Percentiles rank a stretch among this genome's conserved stretches.
Conservation (phyloP, 2,888 invertebrate genomes). For the Cephus runcator region DNA sequence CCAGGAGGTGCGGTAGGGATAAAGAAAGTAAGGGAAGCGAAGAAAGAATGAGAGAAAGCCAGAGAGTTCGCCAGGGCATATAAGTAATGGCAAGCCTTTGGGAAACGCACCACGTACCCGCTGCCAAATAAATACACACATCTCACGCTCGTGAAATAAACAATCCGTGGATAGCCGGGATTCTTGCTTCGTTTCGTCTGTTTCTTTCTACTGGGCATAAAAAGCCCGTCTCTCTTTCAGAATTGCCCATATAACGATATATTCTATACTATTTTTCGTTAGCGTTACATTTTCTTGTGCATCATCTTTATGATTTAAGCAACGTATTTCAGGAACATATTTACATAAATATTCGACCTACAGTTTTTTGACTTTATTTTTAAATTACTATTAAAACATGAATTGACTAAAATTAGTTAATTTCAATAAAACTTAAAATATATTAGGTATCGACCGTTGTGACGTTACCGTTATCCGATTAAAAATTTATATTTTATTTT, state of each 20-base stretch:
- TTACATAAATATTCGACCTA: neutral
- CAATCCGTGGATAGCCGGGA: slow-evolving; percentile 19
- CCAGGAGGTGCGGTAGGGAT: neutral
- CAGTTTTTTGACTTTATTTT: neutral
- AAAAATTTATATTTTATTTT: neutral
- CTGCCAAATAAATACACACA: slow-evolving; percentile 24
- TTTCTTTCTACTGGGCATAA: neutral
- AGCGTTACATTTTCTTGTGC: neutral
- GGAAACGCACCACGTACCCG: slow-evolving; percentile 22
- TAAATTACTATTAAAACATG: neutral
- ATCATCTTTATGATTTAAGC: neutral
- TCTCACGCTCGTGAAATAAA: slow-evolving; percentile 21
- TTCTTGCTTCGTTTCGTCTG: slow-evolving; percentile 2
- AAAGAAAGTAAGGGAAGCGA: neutral
- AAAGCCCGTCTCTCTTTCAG: neutral
- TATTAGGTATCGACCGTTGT: neutral
- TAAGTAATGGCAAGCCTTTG: slow-evolving; percentile 23
- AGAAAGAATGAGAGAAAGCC: neutral
- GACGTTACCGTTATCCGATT: neutral
- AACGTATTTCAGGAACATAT: neutral
- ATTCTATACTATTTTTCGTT: neutral
- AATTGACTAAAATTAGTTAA: neutral
- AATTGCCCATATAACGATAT: neutral
- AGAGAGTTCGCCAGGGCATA: slow-evolving; percentile 8
- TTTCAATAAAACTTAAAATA: neutral